Base-by-base conservation (phyloP, 2,888 invertebrate species). In the Tetheella fluctuosa region DNA sequence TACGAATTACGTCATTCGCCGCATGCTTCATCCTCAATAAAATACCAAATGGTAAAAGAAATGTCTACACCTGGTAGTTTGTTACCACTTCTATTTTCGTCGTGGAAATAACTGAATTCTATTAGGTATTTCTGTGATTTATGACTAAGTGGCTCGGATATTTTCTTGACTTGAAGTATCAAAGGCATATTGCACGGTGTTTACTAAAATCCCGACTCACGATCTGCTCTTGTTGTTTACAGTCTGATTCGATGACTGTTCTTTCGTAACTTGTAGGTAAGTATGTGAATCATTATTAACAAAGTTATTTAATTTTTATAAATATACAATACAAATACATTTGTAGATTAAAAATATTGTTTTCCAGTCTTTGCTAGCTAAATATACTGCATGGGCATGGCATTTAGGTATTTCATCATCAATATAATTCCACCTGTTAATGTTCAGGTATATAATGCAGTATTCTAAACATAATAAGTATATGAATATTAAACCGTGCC, bases 1-100 rank as follows among this genome's bases (percentile, higher is more conserved):
- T 65, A 68, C 59, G 62, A 62, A 66, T 80, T 79, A 73, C 82
- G 80, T 83, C 82, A 84, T 73, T 20, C 20, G 20, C 13, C 37
- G 20, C 34, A 55, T 55, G 23, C 6, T 20, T 55, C 25, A 25
- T 54, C 12, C 20, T 42, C 42, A 42, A 7, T 2, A 8, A 20
- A 1, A n/a, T 20, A 48, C 20, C 48, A 30, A 17, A 30, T 30
- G 10, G 17, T 28, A 7, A 25, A 54, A 54, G 23, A 17, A 30
- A 30, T 54, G 8, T 30, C 10, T 48, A 20, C 48, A 48, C 48
- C 48, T 48, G 42, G 42, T 2, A 34, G 8, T 17, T 48, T 48
- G 17, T 48, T 0, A 10, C 10, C 3, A 48, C 20, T 48, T 48
- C 17, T 48, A 48, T 48, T 53, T 53, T 28, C 15, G 53, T 25